Conservation (phyloP, 2,888 invertebrate species). For the Eremobia ochroleuca region DNA sequence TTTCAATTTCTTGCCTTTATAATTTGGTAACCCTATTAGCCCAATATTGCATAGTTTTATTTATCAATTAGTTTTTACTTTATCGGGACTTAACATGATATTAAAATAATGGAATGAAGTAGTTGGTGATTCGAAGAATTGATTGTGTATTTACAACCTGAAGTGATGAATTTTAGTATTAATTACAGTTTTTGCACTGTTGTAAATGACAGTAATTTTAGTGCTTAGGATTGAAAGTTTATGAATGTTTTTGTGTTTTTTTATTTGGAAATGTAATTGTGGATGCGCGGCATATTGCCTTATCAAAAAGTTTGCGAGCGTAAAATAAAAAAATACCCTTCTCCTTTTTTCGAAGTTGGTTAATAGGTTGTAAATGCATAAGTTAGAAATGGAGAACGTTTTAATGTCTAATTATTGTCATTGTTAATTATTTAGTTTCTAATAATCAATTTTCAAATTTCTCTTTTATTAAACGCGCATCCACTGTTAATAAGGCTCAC, state of each 20-base stretch:
- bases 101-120: slow-evolving; percentile 9
- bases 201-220: slow-evolving; percentile 26
- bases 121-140: slow-evolving; percentile 16
- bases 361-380: background rate
- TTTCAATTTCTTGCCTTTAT: background rate
- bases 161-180: slow-evolving; percentile 44
- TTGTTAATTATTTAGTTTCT: background rate
- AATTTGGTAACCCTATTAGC: background rate
- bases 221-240: background rate
- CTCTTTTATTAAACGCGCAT: background rate
- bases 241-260: background rate
- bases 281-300: background rate
- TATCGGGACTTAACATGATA: background rate
- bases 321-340: background rate
- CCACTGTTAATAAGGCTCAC: background rate
- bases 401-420: background rate
- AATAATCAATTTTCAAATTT: background rate
- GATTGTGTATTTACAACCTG: slow-evolving; percentile 9
- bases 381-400: background rate
- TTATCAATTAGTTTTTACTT: background rate
- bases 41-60: slow-evolving; percentile 1
- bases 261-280: background rate
- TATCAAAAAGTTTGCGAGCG: background rate
- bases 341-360: background rate
- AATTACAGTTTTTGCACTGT: slow-evolving; percentile 16